These are phyloP conservation scores for Craterocephalus amniculus DNA, from an alignment of 2,797 vertebrate genomes.

Conservation along the genomic window DNA sequence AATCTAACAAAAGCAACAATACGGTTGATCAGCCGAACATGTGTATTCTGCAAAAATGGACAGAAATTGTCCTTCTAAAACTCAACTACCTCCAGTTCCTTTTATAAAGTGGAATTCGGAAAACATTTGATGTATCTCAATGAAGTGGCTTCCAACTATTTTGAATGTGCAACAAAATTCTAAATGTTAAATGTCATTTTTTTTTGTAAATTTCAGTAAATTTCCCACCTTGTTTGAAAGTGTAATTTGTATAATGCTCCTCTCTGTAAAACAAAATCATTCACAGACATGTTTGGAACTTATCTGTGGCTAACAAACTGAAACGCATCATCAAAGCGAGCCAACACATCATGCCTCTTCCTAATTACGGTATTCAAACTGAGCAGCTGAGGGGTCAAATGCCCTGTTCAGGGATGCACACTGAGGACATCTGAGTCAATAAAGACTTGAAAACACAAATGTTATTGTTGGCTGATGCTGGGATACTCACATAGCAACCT, in stretches of 20 bases:
- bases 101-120: not conserved
- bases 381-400: conserved; percentile 33
- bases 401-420: conserved; percentile 20
- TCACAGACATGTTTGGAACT: conserved; percentile 1
- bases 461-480: not conserved
- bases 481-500: conserved; percentile 11
- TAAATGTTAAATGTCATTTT: no score
- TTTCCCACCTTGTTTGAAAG: not conserved
- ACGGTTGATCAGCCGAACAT: not conserved
- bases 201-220: not conserved
- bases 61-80: not conserved
- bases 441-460: conserved; percentile 26
- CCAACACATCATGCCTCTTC: conserved; percentile 15
- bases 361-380: conserved; percentile 26
- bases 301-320: conserved; percentile 9
- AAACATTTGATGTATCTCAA: not conserved
- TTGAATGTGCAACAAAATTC: no score
- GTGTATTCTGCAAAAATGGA: not conserved
- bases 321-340: conserved; percentile 31
- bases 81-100: not conserved
- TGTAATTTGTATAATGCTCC: not conserved
- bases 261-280: no score
- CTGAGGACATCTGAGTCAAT: conserved; percentile 27
- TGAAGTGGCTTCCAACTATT: not conserved
- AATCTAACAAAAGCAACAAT: not conserved